Evolutionary conservation across 2,888 invertebrate species (phyloP).

Genomic region (Rhamphomyia laevipes): DNA sequence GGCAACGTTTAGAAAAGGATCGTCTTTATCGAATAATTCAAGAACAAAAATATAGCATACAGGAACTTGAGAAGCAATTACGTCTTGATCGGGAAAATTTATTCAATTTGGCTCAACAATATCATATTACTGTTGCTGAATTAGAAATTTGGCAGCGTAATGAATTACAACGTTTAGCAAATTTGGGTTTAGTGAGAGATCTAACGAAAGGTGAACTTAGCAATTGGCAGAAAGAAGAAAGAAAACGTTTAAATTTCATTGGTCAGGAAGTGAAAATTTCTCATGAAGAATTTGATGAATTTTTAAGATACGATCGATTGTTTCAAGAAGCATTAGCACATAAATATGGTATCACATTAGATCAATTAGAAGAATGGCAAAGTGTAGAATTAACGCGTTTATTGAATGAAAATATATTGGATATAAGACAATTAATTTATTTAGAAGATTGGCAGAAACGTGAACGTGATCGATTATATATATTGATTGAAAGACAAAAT

Average conservation of each 20-base stretch:
- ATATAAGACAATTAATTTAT: conserved; percentile 21
- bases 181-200: conserved; percentile 23
- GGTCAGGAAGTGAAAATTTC: conserved; percentile 25
- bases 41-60: conserved; percentile 20
- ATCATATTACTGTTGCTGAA: conserved; percentile 24
- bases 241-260: conserved; percentile 25
- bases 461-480: conserved; percentile 31
- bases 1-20: conserved; percentile 27
- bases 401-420: conserved; percentile 23
- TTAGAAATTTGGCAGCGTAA: conserved; percentile 25
- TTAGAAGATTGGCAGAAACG: conserved; percentile 27
- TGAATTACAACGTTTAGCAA: conserved; percentile 24
- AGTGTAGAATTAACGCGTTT: conserved; percentile 20
- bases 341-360: conserved; percentile 21
- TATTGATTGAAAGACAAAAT: conserved; percentile 28
- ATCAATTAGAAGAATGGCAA: conserved; percentile 25
- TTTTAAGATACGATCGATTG: conserved; percentile 21
- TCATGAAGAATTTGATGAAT: conserved; percentile 24
- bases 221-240: conserved; percentile 26
- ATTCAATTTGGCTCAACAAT: conserved; percentile 20
- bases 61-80: conserved; percentile 22
- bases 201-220: conserved; percentile 6
- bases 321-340: conserved; percentile 24
- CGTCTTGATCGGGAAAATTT: conserved; percentile 16
- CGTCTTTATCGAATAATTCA: conserved; percentile 22